A percentile compares a stretch with the other conserved stretches of the same genome.
phyloP scores from a whole-genome alignment of 2,113 vertebrate species.

The Rhadina sibilatrix region DNA sequence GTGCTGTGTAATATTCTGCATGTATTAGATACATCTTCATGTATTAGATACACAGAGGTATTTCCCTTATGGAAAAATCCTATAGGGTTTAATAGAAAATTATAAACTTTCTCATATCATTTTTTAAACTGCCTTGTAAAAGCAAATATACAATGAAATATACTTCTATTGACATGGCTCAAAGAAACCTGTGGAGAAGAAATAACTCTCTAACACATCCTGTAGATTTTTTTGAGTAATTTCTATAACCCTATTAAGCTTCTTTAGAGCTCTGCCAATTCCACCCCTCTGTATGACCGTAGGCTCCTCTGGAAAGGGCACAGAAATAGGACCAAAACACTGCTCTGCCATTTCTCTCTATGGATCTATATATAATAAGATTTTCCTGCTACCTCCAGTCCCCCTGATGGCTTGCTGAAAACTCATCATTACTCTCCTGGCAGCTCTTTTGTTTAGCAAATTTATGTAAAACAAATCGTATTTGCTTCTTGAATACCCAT shows the following conservation, averaged over 20 bases:
- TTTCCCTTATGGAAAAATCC: conserved; percentile 54
- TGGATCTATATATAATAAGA: background rate
- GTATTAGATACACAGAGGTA: conserved; percentile 29
- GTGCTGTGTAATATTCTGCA: conserved; percentile 50
- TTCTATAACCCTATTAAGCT: conserved; percentile 3
- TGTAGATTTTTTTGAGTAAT: background rate
- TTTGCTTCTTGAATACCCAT: background rate
- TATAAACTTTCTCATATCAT: conserved; percentile 31
- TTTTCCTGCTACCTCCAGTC: background rate
- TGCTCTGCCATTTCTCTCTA: background rate
- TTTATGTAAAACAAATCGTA: background rate
- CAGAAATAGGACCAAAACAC: background rate
- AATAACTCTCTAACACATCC: background rate
- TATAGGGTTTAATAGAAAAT: conserved; percentile 42
- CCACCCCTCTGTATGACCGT: background rate
- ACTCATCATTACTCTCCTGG: background rate
- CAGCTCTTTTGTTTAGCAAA: background rate
- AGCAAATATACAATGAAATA: conserved; percentile 10
- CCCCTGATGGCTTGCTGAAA: background rate
- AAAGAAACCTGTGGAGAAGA: conserved; percentile 10
- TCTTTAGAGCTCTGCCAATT: background rate
- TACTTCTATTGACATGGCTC: background rate
- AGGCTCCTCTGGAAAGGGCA: background rate
- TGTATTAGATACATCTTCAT: conserved; percentile 24
- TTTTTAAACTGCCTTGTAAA: conserved; percentile 44